Evolutionary conservation across 2,113 vertebrate species (phyloP), one percentile per base, ranked within the genome.

Genomic region (Todiramphus chloris): DNA sequence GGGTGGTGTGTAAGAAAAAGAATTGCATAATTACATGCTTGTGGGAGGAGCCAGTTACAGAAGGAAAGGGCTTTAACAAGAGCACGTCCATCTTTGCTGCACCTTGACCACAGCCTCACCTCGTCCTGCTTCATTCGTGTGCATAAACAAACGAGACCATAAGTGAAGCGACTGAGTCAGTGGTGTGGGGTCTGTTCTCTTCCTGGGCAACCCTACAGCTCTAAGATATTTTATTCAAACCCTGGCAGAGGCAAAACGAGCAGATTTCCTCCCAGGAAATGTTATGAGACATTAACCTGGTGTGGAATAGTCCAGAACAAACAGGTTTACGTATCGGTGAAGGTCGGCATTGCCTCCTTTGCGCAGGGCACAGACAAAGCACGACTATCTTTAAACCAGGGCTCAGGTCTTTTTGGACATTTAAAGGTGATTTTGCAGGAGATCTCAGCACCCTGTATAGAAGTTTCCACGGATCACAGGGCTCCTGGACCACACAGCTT

Each of bases 241-340:
- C 28, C 23, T 53, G 41, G 41, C 55, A 89, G 72, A 81, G 51
- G n/a, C 12, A 70, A 63, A 67, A 70, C 41, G 39, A 69, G 21
- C 76, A 93, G 75, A 67, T 80, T 90, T 83, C 83, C 73, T 79
- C 39, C 58, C 20, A 82, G 82, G 84, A 94, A 95, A 50, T 17
- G 20, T 68, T 75, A 53, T 11, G 53, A 89, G 66, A 68, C 33
- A 6, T 43, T 64, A 79, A 56, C 23, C 16, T 46, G 9, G 5
- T 60, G 33, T 58, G 53, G 85, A 37, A 11, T 12, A 37, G 33
- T 94, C 72, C 41, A 56, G 64, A 81, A 74, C 31, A 74, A 88
- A 43, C 35, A 48, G 15, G 23, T 72, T 55, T 58, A 58, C 15
- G 5, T 90, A 76, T 88, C 75, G 7, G 0, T 76, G 62, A 46